Base-by-base conservation (phyloP, 2,888 invertebrate genomes). In the Diarsia dahlii region DNA sequence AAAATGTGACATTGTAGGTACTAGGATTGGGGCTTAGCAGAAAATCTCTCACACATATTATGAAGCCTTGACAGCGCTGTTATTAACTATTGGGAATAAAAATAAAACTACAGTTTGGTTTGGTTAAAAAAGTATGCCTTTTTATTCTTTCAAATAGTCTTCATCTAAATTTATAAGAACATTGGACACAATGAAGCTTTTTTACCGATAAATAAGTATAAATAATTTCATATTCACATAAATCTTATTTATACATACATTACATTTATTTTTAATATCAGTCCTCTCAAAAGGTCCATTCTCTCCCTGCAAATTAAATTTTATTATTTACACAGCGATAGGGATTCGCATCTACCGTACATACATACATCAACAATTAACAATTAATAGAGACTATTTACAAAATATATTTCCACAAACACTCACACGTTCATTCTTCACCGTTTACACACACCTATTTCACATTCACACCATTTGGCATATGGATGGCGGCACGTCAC, bases 121-220 rank as follows among this genome's bases (percentile, higher is more conserved):
- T 96, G 96, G 96, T 96, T 96, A 96, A 96, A 96, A 96, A 96
- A 96, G 96, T 96, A 96, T 96, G 96, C 96, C 95, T 95, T 96
- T 96, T 96, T 95, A 95, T 95, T 96, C 95, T 95, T 95, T 96
- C 96, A 96, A 96, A 96, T 96, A 96, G 95, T 96, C 95, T 96
- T 96, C 96, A 96, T 96, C 96, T 96, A 96, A 96, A 95, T 96
- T 95, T 96, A 96, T 96, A 96, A 96, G 96, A 96, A 96, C 96
- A 96, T 96, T 96, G 96, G 96, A 96, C 96, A 96, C 96, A 94
- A 96, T 96, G 96, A 96, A 96, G 96, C 96, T 96, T 96, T 95
- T 94, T 96, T 95, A 96, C 96, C 95, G 95, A 96, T 96, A 96
- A 96, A 96, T 96, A 96, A 96, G 96, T 96, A 96, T 96, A 96